Base-by-base conservation (phyloP, 2,797 vertebrate species). In the Gadopsis bispinosus region DNA sequence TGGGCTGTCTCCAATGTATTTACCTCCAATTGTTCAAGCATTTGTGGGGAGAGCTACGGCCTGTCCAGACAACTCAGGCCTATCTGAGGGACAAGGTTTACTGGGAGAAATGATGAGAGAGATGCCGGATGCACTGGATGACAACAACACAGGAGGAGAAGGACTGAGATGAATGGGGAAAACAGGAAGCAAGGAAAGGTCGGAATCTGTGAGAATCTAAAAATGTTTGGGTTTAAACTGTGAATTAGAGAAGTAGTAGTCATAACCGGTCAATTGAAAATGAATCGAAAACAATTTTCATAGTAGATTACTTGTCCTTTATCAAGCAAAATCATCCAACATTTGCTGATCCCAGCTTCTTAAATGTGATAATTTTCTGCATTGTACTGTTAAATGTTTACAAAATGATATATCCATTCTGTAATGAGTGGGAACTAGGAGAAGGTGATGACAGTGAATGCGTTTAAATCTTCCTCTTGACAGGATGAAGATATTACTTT, bases 1-100 rank as follows among this genome's bases (percentile, higher is more conserved):
- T 96, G 95, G 93, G 91, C 95, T 96, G 91, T 95, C 95, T 94
- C 92, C 91, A 80, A 83, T 58, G 87, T 95, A 94, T 96, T 95
- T 96, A 95, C 95, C 95, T 96, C 93, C 94, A 95, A 96, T 95
- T 95, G 95, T 96, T 96, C 94, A 95, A 95, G 91, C 92, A 83
- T 94, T 94, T 93, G 92, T 88, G 87, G 88, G 84, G 90, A 93
- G 92, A 93, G 90, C 84, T 88, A 75, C 77, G 83, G 88, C 91
- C 89, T 92, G 90, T 93, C 89, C 92, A 80, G 77, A 89, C 78
- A 74, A 84, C 87, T 92, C 92, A 90, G 84, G 77, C 84, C 89
- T 84, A 48, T 89, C 90, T 84, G 81, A 88, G 88, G 82, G 84
- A 90, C 83, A 69, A 43, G 75, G 53, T 75, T 47, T 81, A 80